These are phyloP conservation scores for Drosophila parabipectinata DNA, from an alignment of 1,140 invertebrate genomes.

Conservation along the genomic window DNA sequence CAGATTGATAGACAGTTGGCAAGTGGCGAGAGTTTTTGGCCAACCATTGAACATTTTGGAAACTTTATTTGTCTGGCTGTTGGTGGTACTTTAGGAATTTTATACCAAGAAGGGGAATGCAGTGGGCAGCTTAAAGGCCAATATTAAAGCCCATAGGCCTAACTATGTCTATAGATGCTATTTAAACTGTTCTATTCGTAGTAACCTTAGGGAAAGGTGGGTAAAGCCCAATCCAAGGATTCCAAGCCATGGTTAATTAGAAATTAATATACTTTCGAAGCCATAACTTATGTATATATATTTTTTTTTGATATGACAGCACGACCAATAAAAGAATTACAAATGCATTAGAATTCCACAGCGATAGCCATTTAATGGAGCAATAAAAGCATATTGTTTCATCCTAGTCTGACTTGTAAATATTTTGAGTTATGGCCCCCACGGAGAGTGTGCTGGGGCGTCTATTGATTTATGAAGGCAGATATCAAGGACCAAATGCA, in stretches of 20 bases:
- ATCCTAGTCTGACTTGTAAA: conserved; percentile 3
- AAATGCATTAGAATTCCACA: conserved; percentile 3
- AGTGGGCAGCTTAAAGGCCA: too few relatives aligned
- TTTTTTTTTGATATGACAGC: too few relatives aligned
- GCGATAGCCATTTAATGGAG: conserved; percentile 32
- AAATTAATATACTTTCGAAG: too few relatives aligned
- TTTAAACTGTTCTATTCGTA: too few relatives aligned
- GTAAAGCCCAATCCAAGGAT: too few relatives aligned
- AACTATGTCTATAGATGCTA: too few relatives aligned
- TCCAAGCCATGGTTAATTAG: too few relatives aligned
- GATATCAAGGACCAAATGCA: background rate
- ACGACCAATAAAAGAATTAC: too few relatives aligned
- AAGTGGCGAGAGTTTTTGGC: conserved; percentile 19
- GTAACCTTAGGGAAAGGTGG: too few relatives aligned
- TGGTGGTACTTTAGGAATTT: conserved; percentile 31
- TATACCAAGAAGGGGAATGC: too few relatives aligned
- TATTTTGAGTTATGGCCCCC: conserved; percentile 16
- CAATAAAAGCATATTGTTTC: conserved; percentile 28
- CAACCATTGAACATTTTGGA: conserved; percentile 23
- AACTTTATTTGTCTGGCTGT: conserved; percentile 39
- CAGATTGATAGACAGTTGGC: conserved; percentile 17
- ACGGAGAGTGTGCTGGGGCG: background rate
- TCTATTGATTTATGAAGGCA: conserved; percentile 28
- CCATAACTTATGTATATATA: too few relatives aligned
- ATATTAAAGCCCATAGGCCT: too few relatives aligned